Evolutionary conservation across 1,140 invertebrate genomes (phyloP).

Genomic region (Hyles vespertilio): DNA sequence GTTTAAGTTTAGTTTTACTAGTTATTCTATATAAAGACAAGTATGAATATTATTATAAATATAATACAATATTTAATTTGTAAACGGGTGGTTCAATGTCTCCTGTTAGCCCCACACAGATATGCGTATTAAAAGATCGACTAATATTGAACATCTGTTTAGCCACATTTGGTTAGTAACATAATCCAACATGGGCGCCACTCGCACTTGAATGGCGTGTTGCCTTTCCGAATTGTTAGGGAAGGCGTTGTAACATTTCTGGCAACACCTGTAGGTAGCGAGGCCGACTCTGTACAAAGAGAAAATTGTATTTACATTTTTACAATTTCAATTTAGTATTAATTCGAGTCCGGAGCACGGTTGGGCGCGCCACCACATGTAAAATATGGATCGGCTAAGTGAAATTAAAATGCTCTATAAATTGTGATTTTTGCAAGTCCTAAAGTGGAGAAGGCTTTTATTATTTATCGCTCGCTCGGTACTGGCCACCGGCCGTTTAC

Average conservation of each 20-base stretch:
- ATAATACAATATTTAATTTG: too few relatives aligned
- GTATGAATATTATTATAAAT: too few relatives aligned
- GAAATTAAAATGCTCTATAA: slow-evolving; percentile 76
- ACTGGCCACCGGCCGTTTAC: slow-evolving; percentile 60
- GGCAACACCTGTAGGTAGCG: slow-evolving; percentile 54
- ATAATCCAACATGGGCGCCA: neutral
- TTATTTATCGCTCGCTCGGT: slow-evolving; percentile 68
- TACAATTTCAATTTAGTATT: slow-evolving; percentile 76
- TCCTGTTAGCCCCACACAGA: too few relatives aligned
- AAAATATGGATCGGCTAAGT: slow-evolving; percentile 76
- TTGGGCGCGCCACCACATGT: slow-evolving; percentile 69
- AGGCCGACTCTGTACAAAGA: slow-evolving; percentile 50
- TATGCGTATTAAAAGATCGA: too few relatives aligned
- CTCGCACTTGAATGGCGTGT: neutral
- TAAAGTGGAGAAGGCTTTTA: slow-evolving; percentile 74
- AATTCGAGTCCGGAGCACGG: slow-evolving; percentile 65
- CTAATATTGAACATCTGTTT: too few relatives aligned
- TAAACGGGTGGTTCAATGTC: too few relatives aligned
- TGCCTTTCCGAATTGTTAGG: slow-evolving; percentile 30
- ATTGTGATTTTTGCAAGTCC: slow-evolving; percentile 75
- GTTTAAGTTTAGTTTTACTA: too few relatives aligned
- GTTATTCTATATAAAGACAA: too few relatives aligned
- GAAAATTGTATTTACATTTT: slow-evolving; percentile 76
- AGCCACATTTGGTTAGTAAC: too few relatives aligned
- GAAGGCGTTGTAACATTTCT: slow-evolving; percentile 56